Evolutionary conservation across 2,113 vertebrate genomes (phyloP).

Genomic region (Motacilla alba): DNA sequence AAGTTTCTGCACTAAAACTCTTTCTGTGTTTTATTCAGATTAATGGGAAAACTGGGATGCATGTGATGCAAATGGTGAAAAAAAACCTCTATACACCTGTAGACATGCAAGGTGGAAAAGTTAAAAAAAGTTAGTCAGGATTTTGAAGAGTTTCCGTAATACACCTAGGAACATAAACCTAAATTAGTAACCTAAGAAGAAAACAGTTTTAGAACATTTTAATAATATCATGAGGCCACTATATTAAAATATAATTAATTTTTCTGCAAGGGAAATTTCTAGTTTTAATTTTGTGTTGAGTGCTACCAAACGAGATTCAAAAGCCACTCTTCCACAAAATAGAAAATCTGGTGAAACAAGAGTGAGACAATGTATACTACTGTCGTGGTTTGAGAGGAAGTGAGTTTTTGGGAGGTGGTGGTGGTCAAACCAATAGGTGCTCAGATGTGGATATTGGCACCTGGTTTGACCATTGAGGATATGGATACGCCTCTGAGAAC

Average conservation of each 20-base stretch:
- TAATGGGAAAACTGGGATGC: neutral
- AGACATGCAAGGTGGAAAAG: neutral
- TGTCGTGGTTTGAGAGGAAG: too few relatives aligned
- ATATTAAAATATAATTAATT: neutral
- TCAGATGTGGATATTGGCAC: too few relatives aligned
- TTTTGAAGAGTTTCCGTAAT: neutral
- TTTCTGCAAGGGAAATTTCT: neutral
- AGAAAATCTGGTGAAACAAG: neutral
- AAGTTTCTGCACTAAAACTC: neutral
- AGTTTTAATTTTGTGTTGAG: neutral
- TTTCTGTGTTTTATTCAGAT: neutral
- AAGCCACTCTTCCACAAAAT: neutral
- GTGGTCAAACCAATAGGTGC: too few relatives aligned
- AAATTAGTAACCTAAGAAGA: neutral
- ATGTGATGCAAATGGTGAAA: fast-evolving
- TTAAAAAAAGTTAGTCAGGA: neutral
- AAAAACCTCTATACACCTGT: neutral
- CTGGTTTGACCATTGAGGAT: too few relatives aligned
- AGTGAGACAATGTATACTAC: neutral
- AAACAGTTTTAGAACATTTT: neutral
- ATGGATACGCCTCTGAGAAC: too few relatives aligned
- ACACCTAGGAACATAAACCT: neutral
- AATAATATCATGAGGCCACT: fast-evolving
- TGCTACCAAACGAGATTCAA: neutral
- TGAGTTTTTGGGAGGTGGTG: too few relatives aligned